These are phyloP conservation scores for Drosophila eohydei DNA, from an alignment of 2,888 invertebrate species.

Conservation along the genomic window DNA sequence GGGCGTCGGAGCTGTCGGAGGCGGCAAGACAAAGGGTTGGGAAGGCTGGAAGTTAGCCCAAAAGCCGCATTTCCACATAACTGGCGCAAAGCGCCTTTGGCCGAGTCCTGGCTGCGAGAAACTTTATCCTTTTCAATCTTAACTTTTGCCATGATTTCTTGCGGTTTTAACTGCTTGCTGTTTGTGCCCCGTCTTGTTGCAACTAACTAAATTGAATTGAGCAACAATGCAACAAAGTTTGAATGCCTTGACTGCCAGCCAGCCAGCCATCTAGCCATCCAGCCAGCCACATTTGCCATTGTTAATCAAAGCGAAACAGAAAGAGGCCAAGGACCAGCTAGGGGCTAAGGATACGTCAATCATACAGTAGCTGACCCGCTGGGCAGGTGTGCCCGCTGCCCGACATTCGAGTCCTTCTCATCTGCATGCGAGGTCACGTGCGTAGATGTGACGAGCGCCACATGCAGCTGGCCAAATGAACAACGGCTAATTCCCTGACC, in stretches of 20 bases:
- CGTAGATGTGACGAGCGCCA: slow-evolving; percentile 39
- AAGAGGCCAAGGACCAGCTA: slow-evolving; percentile 9
- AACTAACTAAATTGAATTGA: slow-evolving; percentile 51
- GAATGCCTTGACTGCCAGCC: slow-evolving; percentile 22
- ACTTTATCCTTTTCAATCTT: slow-evolving; percentile 53
- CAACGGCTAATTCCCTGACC: slow-evolving; percentile 67
- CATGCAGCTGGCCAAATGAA: slow-evolving; percentile 50
- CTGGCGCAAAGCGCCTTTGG: slow-evolving; percentile 33
- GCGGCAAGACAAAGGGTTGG: background rate
- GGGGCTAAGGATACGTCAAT: slow-evolving; percentile 32
- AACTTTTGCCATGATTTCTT: slow-evolving; percentile 57
- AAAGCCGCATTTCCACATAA: slow-evolving; percentile 40
- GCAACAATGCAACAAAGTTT: slow-evolving; percentile 50
- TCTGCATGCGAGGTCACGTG: slow-evolving; percentile 49
- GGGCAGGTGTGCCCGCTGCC: slow-evolving; percentile 14
- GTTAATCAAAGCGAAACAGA: slow-evolving; percentile 27
- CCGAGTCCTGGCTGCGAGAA: slow-evolving; percentile 17
- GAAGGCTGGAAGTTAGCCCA: slow-evolving; percentile 6
- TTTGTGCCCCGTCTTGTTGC: slow-evolving; percentile 28
- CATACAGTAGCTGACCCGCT: slow-evolving; percentile 20
- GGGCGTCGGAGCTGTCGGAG: background rate
- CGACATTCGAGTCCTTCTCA: slow-evolving; percentile 20
- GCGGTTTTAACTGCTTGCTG: slow-evolving; percentile 25
- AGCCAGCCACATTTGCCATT: slow-evolving; percentile 20
- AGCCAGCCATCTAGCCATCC: background rate